Conservation (phyloP, 1,140 invertebrate genomes). For the Apocrypta bakeri region DNA sequence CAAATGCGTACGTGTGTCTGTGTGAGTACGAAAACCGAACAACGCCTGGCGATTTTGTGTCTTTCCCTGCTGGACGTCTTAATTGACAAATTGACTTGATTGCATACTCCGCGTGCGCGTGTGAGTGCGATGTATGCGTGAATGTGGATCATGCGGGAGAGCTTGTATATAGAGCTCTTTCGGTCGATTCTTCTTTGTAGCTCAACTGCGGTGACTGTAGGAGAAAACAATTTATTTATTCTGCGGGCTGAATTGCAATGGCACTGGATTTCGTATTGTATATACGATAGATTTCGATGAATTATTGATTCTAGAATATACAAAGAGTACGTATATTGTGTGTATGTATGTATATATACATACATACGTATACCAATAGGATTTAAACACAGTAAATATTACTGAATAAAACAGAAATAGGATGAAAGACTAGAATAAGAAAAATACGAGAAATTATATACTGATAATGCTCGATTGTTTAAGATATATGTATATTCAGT, state of each 20-base stretch:
- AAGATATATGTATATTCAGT: no score
- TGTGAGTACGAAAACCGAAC: not conserved
- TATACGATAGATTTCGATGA: no score
- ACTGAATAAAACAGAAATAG: no score
- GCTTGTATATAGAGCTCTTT: not conserved
- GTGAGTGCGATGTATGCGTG: not conserved
- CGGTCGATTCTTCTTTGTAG: not conserved
- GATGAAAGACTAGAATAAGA: no score
- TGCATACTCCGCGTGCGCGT: conserved; percentile 1
- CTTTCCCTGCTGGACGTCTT: conserved; percentile 45
- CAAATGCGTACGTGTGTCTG: not conserved
- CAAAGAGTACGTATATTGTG: no score
- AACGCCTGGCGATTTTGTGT: not conserved
- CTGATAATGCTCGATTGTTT: no score
- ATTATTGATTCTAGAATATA: no score
- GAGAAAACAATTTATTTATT: conserved; percentile 3
- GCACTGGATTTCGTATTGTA: not conserved
- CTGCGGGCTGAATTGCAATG: not conserved
- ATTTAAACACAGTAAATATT: no score
- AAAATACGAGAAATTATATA: no score
- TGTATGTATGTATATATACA: no score
- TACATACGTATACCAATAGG: no score
- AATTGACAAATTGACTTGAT: conserved; percentile 62
- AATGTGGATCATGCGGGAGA: not conserved
- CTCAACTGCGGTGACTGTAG: not conserved